Evolutionary conservation across 2,888 invertebrate genomes (phyloP), one percentile per base, ranked within the genome.

Genomic region (Rotaria sp.): DNA sequence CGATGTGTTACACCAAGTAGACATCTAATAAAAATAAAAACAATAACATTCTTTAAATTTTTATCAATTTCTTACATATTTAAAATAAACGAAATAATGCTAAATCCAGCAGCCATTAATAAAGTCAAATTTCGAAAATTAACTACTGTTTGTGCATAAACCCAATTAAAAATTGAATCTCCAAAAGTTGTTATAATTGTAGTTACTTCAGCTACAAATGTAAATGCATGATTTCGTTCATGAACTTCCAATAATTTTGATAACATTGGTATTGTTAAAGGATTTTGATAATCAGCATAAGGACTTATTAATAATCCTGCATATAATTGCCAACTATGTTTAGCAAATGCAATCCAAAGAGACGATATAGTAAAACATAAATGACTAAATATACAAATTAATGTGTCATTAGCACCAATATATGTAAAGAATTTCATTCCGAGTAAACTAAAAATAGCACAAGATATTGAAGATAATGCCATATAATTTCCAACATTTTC

Each of bases 311-410:
- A 41, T 45, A 80, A 45, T 2, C 80, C 80, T 24, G 45, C 80
- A 45, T 80, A 80, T 35, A 80, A 80, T 45, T 80, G 41, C 80
- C 80, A 80, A 80, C 35, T 80, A 15, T 45, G 13, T 80, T 41
- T 80, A n/a, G 80, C 41, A 80, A 80, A 80, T 45, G 80, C 41
- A 45, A 45, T 80, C 80, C 80, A 80, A 26, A 80, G n/a, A 4
- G 80, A 41, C n/a, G 80, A 80, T 26, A 26, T 10, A 24, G n/a
- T 35, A 26, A 80, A 80, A 80, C 45, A 80, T 45, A 80, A 11
- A 80, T 80, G 80, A 45, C 80, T 80, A 45, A 80, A n/a, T 2
- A 38, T n/a, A 26, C 80, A 80, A n/a, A 80, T 45, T 1, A 80
- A 11, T 26, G 26, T 41, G n/a, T 80, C 80, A n/a, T 45, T 80